Percentiles rank a stretch among this genome's conserved stretches.
Evolutionary conservation across 2,888 invertebrate genomes (phyloP).

Genomic region (Macaria notata): DNA sequence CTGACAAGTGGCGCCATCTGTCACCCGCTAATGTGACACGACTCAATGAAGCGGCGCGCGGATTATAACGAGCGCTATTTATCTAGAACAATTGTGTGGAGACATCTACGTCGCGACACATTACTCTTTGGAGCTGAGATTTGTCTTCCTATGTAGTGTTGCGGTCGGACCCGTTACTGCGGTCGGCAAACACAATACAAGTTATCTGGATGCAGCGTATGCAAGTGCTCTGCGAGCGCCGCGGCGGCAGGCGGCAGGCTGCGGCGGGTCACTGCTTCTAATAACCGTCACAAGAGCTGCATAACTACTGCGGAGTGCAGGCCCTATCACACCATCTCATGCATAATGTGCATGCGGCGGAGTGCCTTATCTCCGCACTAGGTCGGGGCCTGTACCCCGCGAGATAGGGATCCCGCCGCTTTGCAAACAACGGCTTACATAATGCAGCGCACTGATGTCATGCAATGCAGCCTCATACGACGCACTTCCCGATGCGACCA

Average conservation of each 20-base stretch:
- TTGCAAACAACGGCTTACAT: slow-evolving; percentile 15
- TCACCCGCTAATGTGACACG: slow-evolving; percentile 33
- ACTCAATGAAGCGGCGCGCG: slow-evolving; percentile 31
- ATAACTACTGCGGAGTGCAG: slow-evolving; percentile 1
- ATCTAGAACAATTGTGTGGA: slow-evolving; percentile 32
- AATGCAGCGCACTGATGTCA: neutral
- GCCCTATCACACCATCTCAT: slow-evolving; percentile 36
- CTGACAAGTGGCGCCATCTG: slow-evolving; percentile 39
- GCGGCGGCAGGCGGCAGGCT: no score
- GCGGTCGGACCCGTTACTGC: no score
- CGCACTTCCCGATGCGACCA: no score
- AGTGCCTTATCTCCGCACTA: slow-evolving; percentile 23
- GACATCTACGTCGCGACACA: slow-evolving; percentile 33
- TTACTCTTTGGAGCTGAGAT: slow-evolving; percentile 32
- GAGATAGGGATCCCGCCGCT: neutral
- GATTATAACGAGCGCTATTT: slow-evolving; percentile 36
- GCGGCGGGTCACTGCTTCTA: slow-evolving; percentile 5
- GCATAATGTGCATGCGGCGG: slow-evolving; percentile 38
- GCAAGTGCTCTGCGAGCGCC: no score
- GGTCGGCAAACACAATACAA: no score
- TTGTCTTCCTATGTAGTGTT: no score
- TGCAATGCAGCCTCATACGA: no score
- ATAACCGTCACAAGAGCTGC: neutral
- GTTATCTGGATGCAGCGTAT: no score
- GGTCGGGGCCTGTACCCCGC: neutral